Conservation (phyloP, 2,888 invertebrate species). For the Unio delphinus region DNA sequence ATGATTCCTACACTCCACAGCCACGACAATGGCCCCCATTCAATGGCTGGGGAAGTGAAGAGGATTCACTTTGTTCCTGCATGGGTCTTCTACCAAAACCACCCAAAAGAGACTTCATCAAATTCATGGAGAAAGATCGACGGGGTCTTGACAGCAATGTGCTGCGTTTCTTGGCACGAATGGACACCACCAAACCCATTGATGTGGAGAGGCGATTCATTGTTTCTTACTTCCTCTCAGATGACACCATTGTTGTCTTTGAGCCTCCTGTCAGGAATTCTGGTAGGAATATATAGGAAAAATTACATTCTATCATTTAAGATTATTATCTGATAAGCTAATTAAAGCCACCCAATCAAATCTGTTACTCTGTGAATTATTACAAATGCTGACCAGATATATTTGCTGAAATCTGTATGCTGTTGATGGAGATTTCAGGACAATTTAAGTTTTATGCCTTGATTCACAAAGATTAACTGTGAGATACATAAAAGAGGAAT, state of each 20-base stretch:
- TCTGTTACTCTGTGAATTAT: no score
- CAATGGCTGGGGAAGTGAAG: constrained; percentile 91
- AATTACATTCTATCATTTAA: background rate
- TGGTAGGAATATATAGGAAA: constrained; percentile 48
- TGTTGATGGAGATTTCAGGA: no score
- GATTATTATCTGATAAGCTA: no score
- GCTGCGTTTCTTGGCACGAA: constrained; percentile 84
- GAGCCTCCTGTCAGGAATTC: constrained; percentile 71
- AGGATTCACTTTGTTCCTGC: constrained; percentile 91
- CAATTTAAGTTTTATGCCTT: no score
- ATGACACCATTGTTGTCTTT: constrained; percentile 70
- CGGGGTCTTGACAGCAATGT: constrained; percentile 83
- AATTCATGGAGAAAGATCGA: constrained; percentile 84
- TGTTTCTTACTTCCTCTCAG: constrained; percentile 70
- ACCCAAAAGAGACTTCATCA: constrained; percentile 83
- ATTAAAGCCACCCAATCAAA: no score
- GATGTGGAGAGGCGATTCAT: constrained; percentile 70
- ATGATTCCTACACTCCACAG: constrained; percentile 18
- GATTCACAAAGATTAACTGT: no score
- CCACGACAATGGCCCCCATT: constrained; percentile 81
- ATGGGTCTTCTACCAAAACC: constrained; percentile 85
- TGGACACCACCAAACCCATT: constrained; percentile 79
- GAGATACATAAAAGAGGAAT: no score
- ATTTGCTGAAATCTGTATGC: no score
- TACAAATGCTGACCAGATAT: no score